Evolutionary conservation across 2,888 invertebrate species (phyloP), one percentile per base, ranked within the genome.

Genomic region (Acheta domesticus): DNA sequence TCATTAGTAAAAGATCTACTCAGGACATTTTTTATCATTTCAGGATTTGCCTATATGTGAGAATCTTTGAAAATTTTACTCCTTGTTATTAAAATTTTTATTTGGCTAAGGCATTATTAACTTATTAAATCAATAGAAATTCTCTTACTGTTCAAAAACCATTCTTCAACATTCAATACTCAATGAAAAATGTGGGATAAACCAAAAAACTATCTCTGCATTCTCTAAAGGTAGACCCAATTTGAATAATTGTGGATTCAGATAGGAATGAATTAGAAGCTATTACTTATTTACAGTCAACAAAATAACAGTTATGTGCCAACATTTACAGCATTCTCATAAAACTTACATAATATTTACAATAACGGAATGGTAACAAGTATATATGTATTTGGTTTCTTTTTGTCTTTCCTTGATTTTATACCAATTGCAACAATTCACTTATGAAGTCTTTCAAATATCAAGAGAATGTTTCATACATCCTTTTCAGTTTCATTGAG

Each of bases 331-430:
- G 73, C 36, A 78, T 73, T 78, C 36, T 78, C 62, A 62, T 62
- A 62, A 78, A 73, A 21, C 50, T 78, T 62, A 48, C 62, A 78
- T 73, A 78, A 36, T 78, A 62, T 78, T 78, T 78, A 78, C 78
- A 78, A 21, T 21, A 21, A 62, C 23, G 78, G 78, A 78, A 78
- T 78, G 78, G 62, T 62, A 62, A 62, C 62, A 62, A 62, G 80
- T 91, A 89, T 82, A 84, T 62, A 19, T 19, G 62, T 62, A 62
- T 62, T 62, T 19, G n/a, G 62, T n/a, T 62, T 62, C 14, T 62
- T 62, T 62, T 62, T 62, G 16, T 62, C 62, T 62, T 62, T 62
- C 62, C 62, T 36, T 36, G 36, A 36, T 36, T 36, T 36, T n/a
- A 62, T 62, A 62, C 62, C 62, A 62, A 62, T 62, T 19, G 62